Evolutionary conservation across 2,113 vertebrate genomes (phyloP), one percentile per base, ranked within the genome.

Genomic region (Arothron firmamentum): DNA sequence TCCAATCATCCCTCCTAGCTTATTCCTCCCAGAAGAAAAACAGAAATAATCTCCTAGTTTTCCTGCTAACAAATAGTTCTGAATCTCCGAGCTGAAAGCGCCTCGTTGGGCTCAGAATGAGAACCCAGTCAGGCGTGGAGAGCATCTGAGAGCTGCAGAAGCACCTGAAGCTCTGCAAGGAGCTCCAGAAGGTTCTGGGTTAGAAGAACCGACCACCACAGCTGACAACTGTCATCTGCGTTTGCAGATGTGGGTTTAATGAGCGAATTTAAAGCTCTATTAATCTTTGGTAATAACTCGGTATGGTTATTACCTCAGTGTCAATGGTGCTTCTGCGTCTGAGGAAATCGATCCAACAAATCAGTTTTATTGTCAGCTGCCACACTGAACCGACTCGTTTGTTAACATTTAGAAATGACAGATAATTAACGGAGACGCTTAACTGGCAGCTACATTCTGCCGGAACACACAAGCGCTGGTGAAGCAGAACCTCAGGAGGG

Each of bases 241-340:
- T 85, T 76, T 88, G 13, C 73, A 65, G 69, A 73, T 71, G 65
- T 67, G 62, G 43, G 52, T 78, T 87, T 85, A 88, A 88, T 67
- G 81, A 77, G 70, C 62, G 9, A 60, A 82, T 88, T 85, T 80
- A 85, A 75, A 79, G 83, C 59, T 69, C 70, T 71, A 79, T 88
- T 84, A 87, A 87, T 87, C 83, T 82, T 59, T 50, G 62, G 72
- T 80, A 80, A 87, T 77, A 78, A 77, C 69, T 74, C 70, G 60
- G 78, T 70, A 28, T 56, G 71, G 74, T 77, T 80, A 81, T 85
- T 85, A 78, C 74, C 72, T 63, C 19, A 58, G 62, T 62, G 75
- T 71, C 50, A 49, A 64, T 59, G 55, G 46, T 14, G 74, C 59
- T 56, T 81, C 49, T 57, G 11, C 73, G 72, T 65, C 51, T 21